Evolutionary conservation across 2,797 vertebrate species (phyloP).

Genomic region (Garrulus glandarius): DNA sequence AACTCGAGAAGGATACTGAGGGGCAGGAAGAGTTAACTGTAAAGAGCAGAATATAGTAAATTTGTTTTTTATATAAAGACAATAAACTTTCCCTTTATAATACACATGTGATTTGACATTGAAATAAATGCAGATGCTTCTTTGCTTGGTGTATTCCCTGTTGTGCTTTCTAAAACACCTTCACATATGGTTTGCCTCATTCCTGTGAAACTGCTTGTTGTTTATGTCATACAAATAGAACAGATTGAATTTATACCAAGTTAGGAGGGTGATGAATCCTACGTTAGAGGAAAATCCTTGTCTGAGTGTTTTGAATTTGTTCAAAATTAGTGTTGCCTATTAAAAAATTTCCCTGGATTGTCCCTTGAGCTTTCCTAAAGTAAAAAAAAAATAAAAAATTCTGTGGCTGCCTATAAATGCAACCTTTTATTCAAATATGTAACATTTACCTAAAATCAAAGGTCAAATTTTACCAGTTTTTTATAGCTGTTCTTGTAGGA

Average conservation of each 20-base stretch:
- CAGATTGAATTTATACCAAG: constrained; percentile 79
- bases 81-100: constrained; percentile 77
- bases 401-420: background rate
- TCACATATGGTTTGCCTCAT: constrained; percentile 81
- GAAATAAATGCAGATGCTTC: constrained; percentile 83
- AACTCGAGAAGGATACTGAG: background rate
- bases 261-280: constrained; percentile 73
- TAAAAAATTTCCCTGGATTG: constrained; percentile 32
- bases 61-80: constrained; percentile 71
- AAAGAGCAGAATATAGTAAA: constrained; percentile 41
- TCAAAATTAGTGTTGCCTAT: constrained; percentile 58
- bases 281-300: constrained; percentile 64
- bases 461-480: constrained; percentile 26
- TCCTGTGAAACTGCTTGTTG: constrained; percentile 78
- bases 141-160: constrained; percentile 78
- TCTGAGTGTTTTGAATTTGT: constrained; percentile 60
- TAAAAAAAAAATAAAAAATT: background rate
- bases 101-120: constrained; percentile 77
- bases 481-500: background rate
- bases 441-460: constrained; percentile 39
- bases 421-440: constrained; percentile 39
- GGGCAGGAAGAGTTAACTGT: constrained; percentile 63
- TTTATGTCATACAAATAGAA: constrained; percentile 79
- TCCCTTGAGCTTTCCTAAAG: background rate
- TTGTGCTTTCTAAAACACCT: constrained; percentile 82